phyloP scores from a whole-genome alignment of 2,113 vertebrate genomes.

The Triplophysa siluroides region DNA sequence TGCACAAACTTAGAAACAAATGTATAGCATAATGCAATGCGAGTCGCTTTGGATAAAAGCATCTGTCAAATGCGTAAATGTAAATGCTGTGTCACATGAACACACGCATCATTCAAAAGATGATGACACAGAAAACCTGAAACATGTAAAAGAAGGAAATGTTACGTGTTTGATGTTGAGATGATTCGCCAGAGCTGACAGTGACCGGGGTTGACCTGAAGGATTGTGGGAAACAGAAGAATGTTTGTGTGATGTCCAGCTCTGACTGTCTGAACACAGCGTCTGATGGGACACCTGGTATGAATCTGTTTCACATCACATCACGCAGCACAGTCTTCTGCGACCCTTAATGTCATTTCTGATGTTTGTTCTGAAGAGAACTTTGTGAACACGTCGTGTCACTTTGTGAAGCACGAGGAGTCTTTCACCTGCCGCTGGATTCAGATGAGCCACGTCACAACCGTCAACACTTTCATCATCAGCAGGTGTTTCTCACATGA shows the following conservation, averaged over 20 bases:
- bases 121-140: too few species aligned
- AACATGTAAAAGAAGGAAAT: too few species aligned
- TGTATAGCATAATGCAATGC: too few species aligned
- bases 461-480: constrained; percentile 43
- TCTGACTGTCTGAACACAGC: constrained; percentile 3
- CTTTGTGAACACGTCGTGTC: constrained; percentile 46
- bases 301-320: background rate
- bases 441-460: background rate
- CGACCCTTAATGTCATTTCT: background rate
- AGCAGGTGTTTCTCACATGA: constrained; percentile 34
- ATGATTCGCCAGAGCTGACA: constrained; percentile 40
- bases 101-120: too few species aligned
- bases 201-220: constrained; percentile 27
- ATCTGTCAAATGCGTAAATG: too few species aligned
- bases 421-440: constrained; percentile 49
- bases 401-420: background rate
- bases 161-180: too few species aligned
- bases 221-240: background rate
- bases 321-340: background rate
- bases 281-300: background rate
- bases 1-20: too few species aligned
- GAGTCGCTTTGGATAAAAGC: too few species aligned
- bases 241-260: constrained; percentile 13
- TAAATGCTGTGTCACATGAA: too few species aligned
- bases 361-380: constrained; percentile 32